Conservation (phyloP, 2,888 invertebrate species). For the Therioaphis trifolii region DNA sequence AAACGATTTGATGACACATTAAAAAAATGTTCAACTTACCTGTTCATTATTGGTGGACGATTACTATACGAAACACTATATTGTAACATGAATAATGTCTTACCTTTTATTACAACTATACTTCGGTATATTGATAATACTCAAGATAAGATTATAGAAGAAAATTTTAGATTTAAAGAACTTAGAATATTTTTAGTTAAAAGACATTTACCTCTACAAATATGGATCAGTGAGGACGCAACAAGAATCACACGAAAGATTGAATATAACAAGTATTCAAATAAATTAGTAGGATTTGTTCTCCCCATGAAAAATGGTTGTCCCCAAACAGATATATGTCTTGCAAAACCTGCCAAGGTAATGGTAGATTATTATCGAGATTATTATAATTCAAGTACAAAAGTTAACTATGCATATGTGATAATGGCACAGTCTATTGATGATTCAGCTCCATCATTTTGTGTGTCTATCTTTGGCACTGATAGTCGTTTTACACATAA, state of each 20-base stretch:
- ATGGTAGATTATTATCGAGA: too few species aligned
- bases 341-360: background rate
- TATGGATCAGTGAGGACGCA: constrained; percentile 10
- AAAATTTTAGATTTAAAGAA: constrained; percentile 14
- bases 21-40: constrained; percentile 26
- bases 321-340: constrained; percentile 7
- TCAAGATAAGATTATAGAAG: constrained; percentile 10
- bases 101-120: constrained; percentile 22
- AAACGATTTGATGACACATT: background rate
- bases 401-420: constrained; percentile 3
- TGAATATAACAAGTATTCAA: background rate
- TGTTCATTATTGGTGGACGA: constrained; percentile 25
- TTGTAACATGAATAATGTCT: constrained; percentile 26
- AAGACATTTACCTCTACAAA: constrained; percentile 3
- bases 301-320: constrained; percentile 9
- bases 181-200: constrained; percentile 26
- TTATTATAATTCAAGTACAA: background rate
- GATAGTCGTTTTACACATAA: constrained; percentile 9
- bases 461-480: constrained; percentile 12
- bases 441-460: constrained; percentile 19
- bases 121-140: background rate
- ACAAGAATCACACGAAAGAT: constrained; percentile 19
- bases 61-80: constrained; percentile 17
- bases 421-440: background rate
- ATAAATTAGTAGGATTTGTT: constrained; percentile 17